These are phyloP conservation scores for Julus scanicus DNA, from an alignment of 2,888 invertebrate genomes.

Conservation along the genomic window DNA sequence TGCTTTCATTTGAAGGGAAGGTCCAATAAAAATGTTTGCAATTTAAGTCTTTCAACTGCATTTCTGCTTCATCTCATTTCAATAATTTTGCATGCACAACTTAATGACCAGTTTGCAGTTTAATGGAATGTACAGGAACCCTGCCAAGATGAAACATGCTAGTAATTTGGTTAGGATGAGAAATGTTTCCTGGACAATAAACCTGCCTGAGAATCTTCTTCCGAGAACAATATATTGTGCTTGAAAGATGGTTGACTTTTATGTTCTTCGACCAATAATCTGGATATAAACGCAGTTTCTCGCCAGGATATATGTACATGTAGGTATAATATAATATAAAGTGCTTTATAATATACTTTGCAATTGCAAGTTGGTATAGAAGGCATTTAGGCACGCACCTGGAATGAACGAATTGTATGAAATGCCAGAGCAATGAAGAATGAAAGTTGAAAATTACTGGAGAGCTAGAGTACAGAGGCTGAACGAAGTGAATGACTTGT, in stretches of 20 bases:
- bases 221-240: conserved; percentile 2
- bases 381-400: not conserved
- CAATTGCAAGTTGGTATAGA: not conserved
- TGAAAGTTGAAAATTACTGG: not conserved
- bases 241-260: not conserved
- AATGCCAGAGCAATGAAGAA: not conserved
- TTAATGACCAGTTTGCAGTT: not conserved
- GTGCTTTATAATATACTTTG: no score
- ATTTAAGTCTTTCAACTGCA: not conserved
- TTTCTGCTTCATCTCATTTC: not conserved
- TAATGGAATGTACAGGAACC: not conserved
- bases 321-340: no score
- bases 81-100: not conserved
- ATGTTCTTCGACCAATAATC: not conserved
- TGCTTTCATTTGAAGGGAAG: conserved; percentile 12
- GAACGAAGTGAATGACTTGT: conserved; percentile 3
- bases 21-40: conserved; percentile 17
- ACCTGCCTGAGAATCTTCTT: conserved; percentile 6
- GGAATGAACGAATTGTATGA: not conserved
- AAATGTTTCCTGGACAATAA: conserved; percentile 35
- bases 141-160: not conserved
- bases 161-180: not conserved
- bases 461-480: not conserved
- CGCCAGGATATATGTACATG: not conserved
- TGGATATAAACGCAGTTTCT: not conserved